Percentiles rank a stretch among this genome's conserved stretches.
These are phyloP conservation scores for Drosophila albomicans DNA, from an alignment of 1,140 invertebrate genomes.

Conservation along the genomic window DNA sequence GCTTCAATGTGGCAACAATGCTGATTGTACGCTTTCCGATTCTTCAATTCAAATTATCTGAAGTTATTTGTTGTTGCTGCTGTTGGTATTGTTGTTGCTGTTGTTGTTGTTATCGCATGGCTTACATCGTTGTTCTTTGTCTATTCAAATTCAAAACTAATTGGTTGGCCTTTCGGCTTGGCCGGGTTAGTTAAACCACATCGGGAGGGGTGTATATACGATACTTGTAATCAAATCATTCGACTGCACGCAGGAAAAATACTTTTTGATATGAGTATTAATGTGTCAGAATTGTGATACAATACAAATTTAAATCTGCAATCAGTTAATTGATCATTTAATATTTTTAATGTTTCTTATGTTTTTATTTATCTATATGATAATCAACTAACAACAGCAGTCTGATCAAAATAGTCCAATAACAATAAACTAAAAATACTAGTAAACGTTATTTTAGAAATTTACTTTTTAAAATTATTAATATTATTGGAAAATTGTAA, in stretches of 20 bases:
- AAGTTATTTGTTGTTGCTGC: conserved; percentile 37
- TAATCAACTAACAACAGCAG: too few species aligned
- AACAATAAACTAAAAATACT: too few species aligned
- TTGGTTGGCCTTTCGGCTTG: conserved; percentile 25
- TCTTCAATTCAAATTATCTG: conserved; percentile 58
- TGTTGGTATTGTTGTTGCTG: conserved; percentile 34
- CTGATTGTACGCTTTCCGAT: conserved; percentile 54
- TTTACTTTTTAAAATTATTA: too few species aligned
- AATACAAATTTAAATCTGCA: conserved; percentile 6
- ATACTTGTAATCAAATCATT: conserved; percentile 12
- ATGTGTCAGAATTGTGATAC: conserved; percentile 26
- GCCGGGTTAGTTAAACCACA: not conserved
- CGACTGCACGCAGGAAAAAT: not conserved
- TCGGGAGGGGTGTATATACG: too few species aligned
- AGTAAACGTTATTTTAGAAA: too few species aligned
- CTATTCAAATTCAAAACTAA: conserved; percentile 46
- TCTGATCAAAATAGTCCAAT: too few species aligned
- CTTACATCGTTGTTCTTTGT: conserved; percentile 39
- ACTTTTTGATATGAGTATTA: conserved; percentile 8
- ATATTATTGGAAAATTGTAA: too few species aligned
- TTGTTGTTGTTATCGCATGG: conserved; percentile 39
- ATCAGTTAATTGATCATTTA: conserved; percentile 41
- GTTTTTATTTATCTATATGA: too few species aligned
- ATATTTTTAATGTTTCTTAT: conserved; percentile 7
- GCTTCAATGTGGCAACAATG: conserved; percentile 48